phyloP scores from a whole-genome alignment of 64 coral and sea anemone genomes.

The Pocillopora damicornis region DNA sequence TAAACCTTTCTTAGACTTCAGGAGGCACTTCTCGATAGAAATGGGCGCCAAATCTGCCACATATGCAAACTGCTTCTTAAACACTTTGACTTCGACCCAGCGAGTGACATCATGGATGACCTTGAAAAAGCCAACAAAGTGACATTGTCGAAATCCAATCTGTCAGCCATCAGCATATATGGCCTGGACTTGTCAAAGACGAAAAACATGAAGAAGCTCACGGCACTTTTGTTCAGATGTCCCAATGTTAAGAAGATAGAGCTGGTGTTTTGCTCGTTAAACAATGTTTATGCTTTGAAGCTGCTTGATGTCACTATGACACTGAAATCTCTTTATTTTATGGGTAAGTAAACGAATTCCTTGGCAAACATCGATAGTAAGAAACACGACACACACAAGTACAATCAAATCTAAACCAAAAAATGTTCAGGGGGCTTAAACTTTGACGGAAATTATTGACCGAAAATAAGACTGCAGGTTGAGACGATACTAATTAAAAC shows the following conservation, averaged over 20 bases:
- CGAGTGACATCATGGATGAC: neutral
- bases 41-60: conserved; percentile 22
- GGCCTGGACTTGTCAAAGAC: conserved; percentile 14
- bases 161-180: conserved; percentile 16
- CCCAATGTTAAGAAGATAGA: conserved; percentile 29
- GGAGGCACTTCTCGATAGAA: conserved; percentile 8
- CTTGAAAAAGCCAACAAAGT: conserved; percentile 16
- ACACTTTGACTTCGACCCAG: conserved; percentile 25
- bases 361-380: no score
- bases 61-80: conserved; percentile 37
- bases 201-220: conserved; percentile 9
- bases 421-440: no score
- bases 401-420: no score
- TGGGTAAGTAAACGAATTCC: neutral
- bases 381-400: no score
- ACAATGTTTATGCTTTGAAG: neutral
- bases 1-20: neutral
- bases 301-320: conserved; percentile 23
- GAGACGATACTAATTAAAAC: no score
- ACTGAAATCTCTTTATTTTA: conserved; percentile 9
- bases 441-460: no score
- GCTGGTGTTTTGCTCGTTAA: conserved; percentile 12
- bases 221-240: neutral
- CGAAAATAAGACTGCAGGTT: no score
- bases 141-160: neutral